A percentile compares a stretch with the other conserved stretches of the same genome.
Evolutionary conservation across 2,888 invertebrate genomes (phyloP).

Genomic region (Cordylochernes scorpioides): DNA sequence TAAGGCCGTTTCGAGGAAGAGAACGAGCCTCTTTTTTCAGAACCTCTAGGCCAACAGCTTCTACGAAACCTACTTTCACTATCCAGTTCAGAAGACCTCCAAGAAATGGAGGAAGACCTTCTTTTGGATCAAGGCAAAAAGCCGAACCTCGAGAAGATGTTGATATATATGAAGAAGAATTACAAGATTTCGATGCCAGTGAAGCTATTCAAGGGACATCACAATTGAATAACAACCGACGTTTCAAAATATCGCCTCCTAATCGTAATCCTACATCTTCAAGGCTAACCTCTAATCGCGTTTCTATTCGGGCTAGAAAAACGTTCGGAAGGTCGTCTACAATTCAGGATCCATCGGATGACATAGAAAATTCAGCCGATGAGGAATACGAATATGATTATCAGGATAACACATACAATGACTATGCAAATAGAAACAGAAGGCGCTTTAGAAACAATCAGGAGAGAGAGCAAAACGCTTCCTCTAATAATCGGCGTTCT

Average conservation of each 20-base stretch:
- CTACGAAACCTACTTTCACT: conserved; percentile 5
- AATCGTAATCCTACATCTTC: conserved; percentile 5
- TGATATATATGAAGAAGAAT: conserved; percentile 7
- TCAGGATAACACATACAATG: conserved; percentile 10
- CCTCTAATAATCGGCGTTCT: conserved; percentile 4
- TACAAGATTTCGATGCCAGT: conserved; percentile 9
- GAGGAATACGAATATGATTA: conserved; percentile 9
- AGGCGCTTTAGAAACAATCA: no score
- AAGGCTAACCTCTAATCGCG: conserved; percentile 1
- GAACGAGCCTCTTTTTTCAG: conserved; percentile 5
- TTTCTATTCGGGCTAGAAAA: conserved; percentile 3
- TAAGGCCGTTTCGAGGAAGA: conserved; percentile 9
- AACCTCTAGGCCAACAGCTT: conserved; percentile 2
- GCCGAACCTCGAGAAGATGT: conserved; percentile 8
- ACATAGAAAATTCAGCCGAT: conserved; percentile 10
- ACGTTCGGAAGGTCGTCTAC: conserved; percentile 8
- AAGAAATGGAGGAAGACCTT: conserved; percentile 8
- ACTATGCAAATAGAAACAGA: conserved; percentile 8
- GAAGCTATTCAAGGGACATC: conserved; percentile 10
- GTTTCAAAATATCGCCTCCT: conserved; percentile 7
- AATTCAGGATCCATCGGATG: conserved; percentile 4
- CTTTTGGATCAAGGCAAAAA: conserved; percentile 10
- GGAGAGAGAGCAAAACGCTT: conserved; percentile 6
- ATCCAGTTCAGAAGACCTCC: conserved; percentile 10
- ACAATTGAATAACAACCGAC: conserved; percentile 5